Conservation (phyloP, 1,140 invertebrate species). For the Drosophila carrolli region DNA sequence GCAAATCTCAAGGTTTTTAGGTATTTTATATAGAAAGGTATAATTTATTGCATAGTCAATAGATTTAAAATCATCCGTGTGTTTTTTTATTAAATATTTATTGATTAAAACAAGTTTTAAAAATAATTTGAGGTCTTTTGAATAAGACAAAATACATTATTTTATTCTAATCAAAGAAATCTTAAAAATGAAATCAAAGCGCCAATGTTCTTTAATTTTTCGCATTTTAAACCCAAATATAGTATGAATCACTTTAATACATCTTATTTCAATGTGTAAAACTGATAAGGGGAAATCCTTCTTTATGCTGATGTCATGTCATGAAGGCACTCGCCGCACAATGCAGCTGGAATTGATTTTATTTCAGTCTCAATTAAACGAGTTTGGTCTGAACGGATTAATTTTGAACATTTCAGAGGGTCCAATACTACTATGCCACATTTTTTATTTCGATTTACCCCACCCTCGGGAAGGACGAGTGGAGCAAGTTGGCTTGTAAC, state of each 20-base stretch:
- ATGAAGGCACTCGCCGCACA: conserved; percentile 19
- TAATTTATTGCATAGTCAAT: too few species aligned
- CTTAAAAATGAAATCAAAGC: neutral
- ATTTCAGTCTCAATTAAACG: conserved; percentile 52
- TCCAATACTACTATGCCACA: neutral
- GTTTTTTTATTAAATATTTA: too few species aligned
- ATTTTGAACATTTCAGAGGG: conserved; percentile 30
- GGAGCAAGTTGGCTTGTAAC: conserved; percentile 24
- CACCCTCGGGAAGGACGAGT: neutral
- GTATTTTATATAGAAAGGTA: too few species aligned
- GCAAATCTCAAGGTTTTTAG: too few species aligned
- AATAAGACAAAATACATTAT: too few species aligned
- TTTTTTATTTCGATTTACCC: conserved; percentile 24
- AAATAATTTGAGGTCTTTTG: too few species aligned
- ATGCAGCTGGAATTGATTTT: conserved; percentile 47
- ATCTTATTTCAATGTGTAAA: conserved; percentile 3
- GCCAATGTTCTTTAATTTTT: too few species aligned
- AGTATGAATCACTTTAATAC: too few species aligned
- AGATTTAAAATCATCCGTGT: too few species aligned
- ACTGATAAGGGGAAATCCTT: conserved; percentile 6
- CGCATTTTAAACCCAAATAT: too few species aligned
- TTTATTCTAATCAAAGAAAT: neutral
- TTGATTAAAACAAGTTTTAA: too few species aligned
- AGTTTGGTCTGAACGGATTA: conserved; percentile 33
- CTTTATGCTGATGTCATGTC: conserved; percentile 41